Base-by-base conservation (phyloP, 2,113 vertebrate species). In the Alosa alosa region DNA sequence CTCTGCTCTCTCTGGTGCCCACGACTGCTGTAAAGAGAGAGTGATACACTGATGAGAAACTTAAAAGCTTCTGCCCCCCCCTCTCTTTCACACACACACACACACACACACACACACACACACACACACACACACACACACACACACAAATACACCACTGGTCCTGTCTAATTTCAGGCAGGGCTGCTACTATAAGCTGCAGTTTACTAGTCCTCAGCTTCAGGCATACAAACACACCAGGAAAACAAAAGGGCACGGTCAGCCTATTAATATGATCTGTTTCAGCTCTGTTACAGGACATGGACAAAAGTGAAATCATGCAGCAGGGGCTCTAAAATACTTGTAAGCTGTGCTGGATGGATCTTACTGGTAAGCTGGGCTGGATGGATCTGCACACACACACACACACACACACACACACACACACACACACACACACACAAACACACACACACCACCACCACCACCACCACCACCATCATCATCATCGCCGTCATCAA, bases 1-100 rank as follows among this genome's bases (percentile, higher is more conserved):
- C 31, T 75, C 11, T 78, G 75, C 83, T 85, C 31, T 78, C 44
- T 31, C 83, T 81, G 4, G 72, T 72, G 64, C 64, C 64, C 36
- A 72, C 25, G 31, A 4, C 72, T 78, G 31, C 72, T 78, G 72
- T 78, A 39, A 78, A 78, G 11, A 15, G 72, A 39, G 13, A 15
- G 72, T 78, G 72, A 78, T 68, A 31, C 57, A 64, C 64, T 72
- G 22, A 36, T 78, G 57, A 64, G 22, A 64, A 64, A 25, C 57
- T n/a, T 25, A 64, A 64, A 64, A 64, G 57, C 57, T 68, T 57
- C 52, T 15, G 18, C 4, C 52, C 17, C 50, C 60, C 25, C 25
- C 60, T 64, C 60, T 64, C 60, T 64, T 20, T 64, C 60, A n/a
- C 22, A 22, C 22, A 22, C 1, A 44, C 41, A 44, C 41, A 44